Evolutionary conservation across 2,888 invertebrate species (phyloP).

Genomic region (Polydrusus pterygomalis): DNA sequence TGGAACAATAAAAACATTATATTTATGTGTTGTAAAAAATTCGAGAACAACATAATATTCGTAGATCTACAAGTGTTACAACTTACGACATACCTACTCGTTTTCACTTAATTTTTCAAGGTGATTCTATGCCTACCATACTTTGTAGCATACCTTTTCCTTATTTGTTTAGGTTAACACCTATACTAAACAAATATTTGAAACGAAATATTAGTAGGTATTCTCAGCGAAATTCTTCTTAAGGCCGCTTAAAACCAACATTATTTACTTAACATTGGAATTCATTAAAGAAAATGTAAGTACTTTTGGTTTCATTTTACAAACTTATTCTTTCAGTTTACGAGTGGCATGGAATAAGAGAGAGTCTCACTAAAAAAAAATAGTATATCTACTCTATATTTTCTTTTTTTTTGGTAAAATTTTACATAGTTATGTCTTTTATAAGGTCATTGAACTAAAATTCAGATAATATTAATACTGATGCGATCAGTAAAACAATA

Average conservation of each 20-base stretch:
- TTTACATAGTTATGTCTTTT: no score
- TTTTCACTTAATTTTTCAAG: background rate
- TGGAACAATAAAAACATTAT: background rate
- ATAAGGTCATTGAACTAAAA: no score
- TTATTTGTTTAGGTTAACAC: constrained; percentile 23
- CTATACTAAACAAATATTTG: constrained; percentile 14
- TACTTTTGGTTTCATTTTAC: constrained; percentile 6
- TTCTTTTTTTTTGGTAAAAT: no score
- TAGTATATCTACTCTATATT: no score
- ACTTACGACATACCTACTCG: background rate
- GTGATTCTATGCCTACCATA: background rate
- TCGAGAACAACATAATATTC: background rate
- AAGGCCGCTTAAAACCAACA: constrained; percentile 6
- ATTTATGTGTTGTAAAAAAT: no score
- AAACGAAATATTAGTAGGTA: background rate
- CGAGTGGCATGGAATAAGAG: no score
- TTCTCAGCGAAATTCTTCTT: constrained; percentile 20
- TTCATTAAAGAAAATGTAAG: constrained; percentile 6
- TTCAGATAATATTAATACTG: no score
- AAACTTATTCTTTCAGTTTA: no score
- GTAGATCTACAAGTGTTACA: background rate
- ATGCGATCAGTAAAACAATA: no score
- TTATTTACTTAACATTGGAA: constrained; percentile 2
- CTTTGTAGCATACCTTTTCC: background rate
- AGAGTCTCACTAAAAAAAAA: no score